phyloP scores from a whole-genome alignment of 1,140 invertebrate species.

The Dreissena rostriformis region DNA sequence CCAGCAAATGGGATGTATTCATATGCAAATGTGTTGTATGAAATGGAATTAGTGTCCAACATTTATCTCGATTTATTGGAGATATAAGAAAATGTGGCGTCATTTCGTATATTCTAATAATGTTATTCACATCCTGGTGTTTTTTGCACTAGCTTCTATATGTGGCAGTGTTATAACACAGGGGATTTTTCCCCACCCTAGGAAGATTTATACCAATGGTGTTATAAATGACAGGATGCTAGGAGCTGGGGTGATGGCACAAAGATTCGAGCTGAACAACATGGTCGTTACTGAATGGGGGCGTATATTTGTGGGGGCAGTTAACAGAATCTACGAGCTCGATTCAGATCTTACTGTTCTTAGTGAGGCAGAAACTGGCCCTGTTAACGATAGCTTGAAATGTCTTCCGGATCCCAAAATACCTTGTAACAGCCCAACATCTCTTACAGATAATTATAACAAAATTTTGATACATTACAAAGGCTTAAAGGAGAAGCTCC shows the following conservation, averaged over 20 bases:
- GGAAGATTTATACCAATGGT: slow-evolving; percentile 8
- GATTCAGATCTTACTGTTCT: slow-evolving; percentile 89
- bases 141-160: slow-evolving; percentile 33
- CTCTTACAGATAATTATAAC: slow-evolving; percentile 94
- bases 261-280: slow-evolving; percentile 84
- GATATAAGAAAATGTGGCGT: too few relatives aligned
- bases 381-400: slow-evolving; percentile 68
- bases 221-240: slow-evolving; percentile 36
- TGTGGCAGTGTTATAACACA: slow-evolving; percentile 47
- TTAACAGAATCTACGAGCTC: slow-evolving; percentile 96
- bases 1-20: too few relatives aligned
- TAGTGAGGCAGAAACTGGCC: slow-evolving; percentile 88
- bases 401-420: slow-evolving; percentile 63
- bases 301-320: slow-evolving; percentile 94
- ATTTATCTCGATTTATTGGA: too few relatives aligned
- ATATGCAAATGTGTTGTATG: too few relatives aligned
- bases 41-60: too few relatives aligned
- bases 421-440: slow-evolving; percentile 24
- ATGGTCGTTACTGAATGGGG: slow-evolving; percentile 92
- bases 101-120: neutral
- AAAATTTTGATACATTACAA: slow-evolving; percentile 97
- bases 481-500: slow-evolving; percentile 89
- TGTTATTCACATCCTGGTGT: slow-evolving; percentile 25
- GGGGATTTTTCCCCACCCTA: slow-evolving; percentile 25
- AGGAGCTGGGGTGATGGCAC: slow-evolving; percentile 30